A percentile compares a stretch with the other conserved stretches of the same genome.
Conservation (phyloP, 2,797 vertebrate species). For the Pseudomugil tenellus region DNA sequence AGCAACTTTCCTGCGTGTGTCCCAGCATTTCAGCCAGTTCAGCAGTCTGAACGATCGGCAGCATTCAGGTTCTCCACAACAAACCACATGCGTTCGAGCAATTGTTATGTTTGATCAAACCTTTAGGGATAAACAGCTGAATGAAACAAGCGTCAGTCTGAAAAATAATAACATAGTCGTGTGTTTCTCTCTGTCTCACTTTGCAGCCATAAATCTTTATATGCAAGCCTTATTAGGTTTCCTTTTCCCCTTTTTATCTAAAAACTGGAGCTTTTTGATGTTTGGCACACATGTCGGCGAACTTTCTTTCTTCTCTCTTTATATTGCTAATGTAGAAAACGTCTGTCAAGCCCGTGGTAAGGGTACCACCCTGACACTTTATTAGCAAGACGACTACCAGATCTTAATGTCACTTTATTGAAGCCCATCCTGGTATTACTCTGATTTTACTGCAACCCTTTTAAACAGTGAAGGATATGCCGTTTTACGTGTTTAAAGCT, state of each 20-base stretch:
- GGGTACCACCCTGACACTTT: conserved; percentile 44
- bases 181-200: conserved; percentile 52
- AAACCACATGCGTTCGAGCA: conserved; percentile 55
- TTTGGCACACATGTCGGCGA: conserved; percentile 60
- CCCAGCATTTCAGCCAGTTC: conserved; percentile 5
- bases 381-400: conserved; percentile 38
- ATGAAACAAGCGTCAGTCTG: conserved; percentile 40
- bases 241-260: conserved; percentile 46
- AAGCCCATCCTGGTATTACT: conserved; percentile 32
- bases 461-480: conserved; percentile 18
- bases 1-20: not conserved
- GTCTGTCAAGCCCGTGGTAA: conserved; percentile 36
- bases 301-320: conserved; percentile 53
- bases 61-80: conserved; percentile 13
- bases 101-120: conserved; percentile 29
- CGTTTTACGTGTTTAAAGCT: conserved; percentile 23
- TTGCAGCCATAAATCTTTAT: conserved; percentile 67
- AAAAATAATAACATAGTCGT: conserved; percentile 48
- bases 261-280: conserved; percentile 65
- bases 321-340: conserved; percentile 70
- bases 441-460: conserved; percentile 25
- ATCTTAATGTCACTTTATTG: conserved; percentile 42
- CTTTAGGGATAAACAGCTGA: conserved; percentile 48
- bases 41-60: not conserved
- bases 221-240: conserved; percentile 64